Conservation (phyloP, 2,888 invertebrate species). For the Halocaridina rubra region DNA sequence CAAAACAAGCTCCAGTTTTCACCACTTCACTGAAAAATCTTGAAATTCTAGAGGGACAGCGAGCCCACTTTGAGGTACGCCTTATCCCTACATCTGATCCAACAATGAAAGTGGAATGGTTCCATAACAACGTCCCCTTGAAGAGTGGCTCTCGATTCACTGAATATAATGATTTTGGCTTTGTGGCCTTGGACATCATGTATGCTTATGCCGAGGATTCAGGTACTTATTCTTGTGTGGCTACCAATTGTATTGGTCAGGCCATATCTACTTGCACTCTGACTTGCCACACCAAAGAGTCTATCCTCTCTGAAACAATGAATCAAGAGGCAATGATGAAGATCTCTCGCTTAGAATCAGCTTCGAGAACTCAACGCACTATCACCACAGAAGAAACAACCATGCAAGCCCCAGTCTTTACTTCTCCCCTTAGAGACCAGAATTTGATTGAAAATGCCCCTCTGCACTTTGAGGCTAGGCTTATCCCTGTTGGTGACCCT, state of each 20-base stretch:
- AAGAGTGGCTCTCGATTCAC: conserved; percentile 85
- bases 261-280: conserved; percentile 92
- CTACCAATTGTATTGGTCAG: conserved; percentile 90
- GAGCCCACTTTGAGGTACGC: conserved; percentile 94
- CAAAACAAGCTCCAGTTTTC: conserved; percentile 92
- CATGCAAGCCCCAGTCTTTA: conserved; percentile 91
- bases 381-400: conserved; percentile 79
- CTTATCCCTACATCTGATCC: conserved; percentile 93
- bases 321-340: conserved; percentile 90
- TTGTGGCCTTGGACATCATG: conserved; percentile 95
- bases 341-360: conserved; percentile 81
- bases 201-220: conserved; percentile 96
- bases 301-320: conserved; percentile 85
- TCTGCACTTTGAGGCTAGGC: conserved; percentile 91
- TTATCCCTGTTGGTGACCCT: conserved; percentile 94
- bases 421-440: conserved; percentile 88
- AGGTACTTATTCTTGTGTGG: conserved; percentile 94
- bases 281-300: conserved; percentile 83
- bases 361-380: conserved; percentile 70
- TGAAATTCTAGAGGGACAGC: conserved; percentile 92
- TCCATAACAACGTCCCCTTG: conserved; percentile 88
- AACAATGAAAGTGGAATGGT: conserved; percentile 95
- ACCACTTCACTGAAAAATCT: conserved; percentile 91
- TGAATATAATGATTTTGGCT: conserved; percentile 96
- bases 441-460: conserved; percentile 90